Percentiles rank a stretch among this genome's conserved stretches.
These are phyloP conservation scores for Valencia hispanica DNA, from an alignment of 2,797 vertebrate genomes.

Conservation along the genomic window DNA sequence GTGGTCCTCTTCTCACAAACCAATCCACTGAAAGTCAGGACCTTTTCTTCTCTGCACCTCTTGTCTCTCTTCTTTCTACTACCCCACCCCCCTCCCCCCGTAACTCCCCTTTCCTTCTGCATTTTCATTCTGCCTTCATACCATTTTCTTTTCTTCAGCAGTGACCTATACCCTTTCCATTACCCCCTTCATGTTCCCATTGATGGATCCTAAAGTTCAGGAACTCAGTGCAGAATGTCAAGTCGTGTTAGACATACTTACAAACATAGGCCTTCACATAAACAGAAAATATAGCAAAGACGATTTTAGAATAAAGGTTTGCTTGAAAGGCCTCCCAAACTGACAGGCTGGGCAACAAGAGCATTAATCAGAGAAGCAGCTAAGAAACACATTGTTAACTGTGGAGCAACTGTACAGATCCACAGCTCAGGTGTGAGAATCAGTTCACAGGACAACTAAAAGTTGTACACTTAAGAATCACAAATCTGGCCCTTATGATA, in stretches of 20 bases:
- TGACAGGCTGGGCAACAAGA: not conserved
- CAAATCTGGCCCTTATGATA: too few relatives aligned
- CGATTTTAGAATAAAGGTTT: not conserved
- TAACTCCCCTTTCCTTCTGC: not conserved
- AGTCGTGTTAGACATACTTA: conserved; percentile 12
- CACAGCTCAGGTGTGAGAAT: not conserved
- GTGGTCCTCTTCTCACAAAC: conserved; percentile 12
- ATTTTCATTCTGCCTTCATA: conserved; percentile 18
- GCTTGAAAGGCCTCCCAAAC: not conserved
- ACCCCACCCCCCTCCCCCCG: not conserved
- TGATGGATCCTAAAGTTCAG: conserved; percentile 60
- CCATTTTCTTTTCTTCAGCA: conserved; percentile 10
- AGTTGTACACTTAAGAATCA: too few relatives aligned
- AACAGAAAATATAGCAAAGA: not conserved
- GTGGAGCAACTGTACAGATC: not conserved
- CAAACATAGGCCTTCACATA: not conserved
- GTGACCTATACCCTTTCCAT: conserved; percentile 22
- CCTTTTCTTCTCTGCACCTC: conserved; percentile 3
- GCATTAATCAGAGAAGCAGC: not conserved
- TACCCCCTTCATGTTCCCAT: conserved; percentile 15
- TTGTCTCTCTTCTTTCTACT: conserved; percentile 7
- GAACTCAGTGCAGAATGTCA: conserved; percentile 39
- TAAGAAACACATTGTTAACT: not conserved
- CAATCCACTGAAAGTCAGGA: conserved; percentile 6
- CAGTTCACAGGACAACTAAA: not conserved